These are phyloP conservation scores for Sebastes nivosus DNA, from an alignment of 2,797 vertebrate genomes.

Conservation along the genomic window DNA sequence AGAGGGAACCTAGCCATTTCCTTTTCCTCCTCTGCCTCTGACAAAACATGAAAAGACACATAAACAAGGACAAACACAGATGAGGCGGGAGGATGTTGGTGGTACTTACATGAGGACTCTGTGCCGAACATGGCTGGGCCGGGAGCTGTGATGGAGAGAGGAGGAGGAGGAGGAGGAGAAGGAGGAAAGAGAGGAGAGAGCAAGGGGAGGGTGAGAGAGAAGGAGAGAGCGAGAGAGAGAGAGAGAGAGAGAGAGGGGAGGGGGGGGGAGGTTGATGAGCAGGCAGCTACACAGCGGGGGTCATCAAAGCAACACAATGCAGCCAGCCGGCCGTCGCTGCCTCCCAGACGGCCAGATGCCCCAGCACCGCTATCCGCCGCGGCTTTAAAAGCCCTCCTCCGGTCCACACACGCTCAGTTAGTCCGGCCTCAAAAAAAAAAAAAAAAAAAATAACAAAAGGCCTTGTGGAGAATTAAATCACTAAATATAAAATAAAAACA, in stretches of 20 bases:
- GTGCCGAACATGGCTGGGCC: slow-evolving; percentile 99
- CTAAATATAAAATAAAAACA: background rate
- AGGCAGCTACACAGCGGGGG: slow-evolving; percentile 92
- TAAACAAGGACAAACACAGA: slow-evolving; percentile 43
- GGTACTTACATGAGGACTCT: slow-evolving; percentile 99
- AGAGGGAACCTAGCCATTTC: slow-evolving; percentile 30
- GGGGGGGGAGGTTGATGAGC: slow-evolving; percentile 85
- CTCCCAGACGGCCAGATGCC: slow-evolving; percentile 81
- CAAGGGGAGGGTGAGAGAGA: slow-evolving; percentile 58
- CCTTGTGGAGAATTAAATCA: slow-evolving; percentile 4
- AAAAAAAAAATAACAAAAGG: background rate
- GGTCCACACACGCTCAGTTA: background rate
- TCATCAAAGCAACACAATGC: slow-evolving; percentile 96
- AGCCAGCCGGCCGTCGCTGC: slow-evolving; percentile 83
- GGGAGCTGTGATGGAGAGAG: slow-evolving; percentile 88
- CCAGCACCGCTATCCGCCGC: slow-evolving; percentile 32
- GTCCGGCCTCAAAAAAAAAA: background rate
- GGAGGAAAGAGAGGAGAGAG: slow-evolving; percentile 69
- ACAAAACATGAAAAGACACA: slow-evolving; percentile 18
- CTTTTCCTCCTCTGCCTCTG: background rate
- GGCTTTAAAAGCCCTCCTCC: slow-evolving; percentile 40
- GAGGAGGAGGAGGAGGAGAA: slow-evolving; percentile 53
- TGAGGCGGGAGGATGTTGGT: slow-evolving; percentile 68
- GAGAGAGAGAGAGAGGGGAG: slow-evolving; percentile 62
- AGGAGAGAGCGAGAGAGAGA: slow-evolving; percentile 60